phyloP scores from a whole-genome alignment of 2,797 vertebrate species.

The Pipistrellus kuhlii region DNA sequence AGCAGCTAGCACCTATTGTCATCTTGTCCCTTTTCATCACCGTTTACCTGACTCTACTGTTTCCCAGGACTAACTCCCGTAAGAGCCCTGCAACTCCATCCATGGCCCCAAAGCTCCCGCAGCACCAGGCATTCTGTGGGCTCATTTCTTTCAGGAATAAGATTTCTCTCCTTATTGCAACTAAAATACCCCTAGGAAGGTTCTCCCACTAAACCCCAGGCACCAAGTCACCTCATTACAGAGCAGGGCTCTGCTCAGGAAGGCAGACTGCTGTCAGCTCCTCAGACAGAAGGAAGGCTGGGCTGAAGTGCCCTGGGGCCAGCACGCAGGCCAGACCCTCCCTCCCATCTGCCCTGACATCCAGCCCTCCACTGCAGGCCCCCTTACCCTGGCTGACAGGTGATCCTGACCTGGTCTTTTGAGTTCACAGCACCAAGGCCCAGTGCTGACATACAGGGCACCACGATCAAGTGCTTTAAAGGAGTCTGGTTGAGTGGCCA shows the following conservation, averaged over 20 bases:
- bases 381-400: background rate
- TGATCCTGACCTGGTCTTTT: background rate
- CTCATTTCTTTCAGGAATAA: background rate
- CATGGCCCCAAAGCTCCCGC: background rate
- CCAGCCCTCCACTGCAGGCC: rapidly evolving
- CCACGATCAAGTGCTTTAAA: background rate
- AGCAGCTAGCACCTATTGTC: background rate
- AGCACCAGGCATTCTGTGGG: rapidly evolving
- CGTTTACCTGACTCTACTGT: background rate
- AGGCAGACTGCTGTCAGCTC: background rate
- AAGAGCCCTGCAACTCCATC: rapidly evolving
- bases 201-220: background rate
- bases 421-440: background rate
- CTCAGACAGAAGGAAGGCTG: background rate
- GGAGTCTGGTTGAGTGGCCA: background rate
- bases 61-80: background rate
- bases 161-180: background rate
- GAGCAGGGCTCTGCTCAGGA: background rate
- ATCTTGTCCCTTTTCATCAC: too few relatives aligned
- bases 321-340: background rate
- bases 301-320: background rate
- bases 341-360: background rate
- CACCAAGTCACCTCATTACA: background rate
- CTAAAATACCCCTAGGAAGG: background rate
- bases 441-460: background rate